Evolutionary conservation across 2,797 vertebrate genomes (phyloP).

Genomic region (Delichon dasypus): DNA sequence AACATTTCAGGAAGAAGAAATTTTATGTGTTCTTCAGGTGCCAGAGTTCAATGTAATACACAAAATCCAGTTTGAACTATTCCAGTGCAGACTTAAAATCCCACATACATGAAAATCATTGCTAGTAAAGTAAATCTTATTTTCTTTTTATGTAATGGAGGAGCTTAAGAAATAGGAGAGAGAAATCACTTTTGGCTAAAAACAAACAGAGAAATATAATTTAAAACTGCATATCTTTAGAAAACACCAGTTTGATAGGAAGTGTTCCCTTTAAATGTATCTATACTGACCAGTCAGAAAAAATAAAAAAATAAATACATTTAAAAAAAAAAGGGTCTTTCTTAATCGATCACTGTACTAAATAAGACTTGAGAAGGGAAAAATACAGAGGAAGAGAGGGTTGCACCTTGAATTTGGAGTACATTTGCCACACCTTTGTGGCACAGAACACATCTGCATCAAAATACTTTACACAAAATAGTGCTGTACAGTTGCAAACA

Average conservation of each 20-base stretch:
- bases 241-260: not conserved
- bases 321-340: not conserved
- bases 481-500: not conserved
- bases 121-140: not conserved
- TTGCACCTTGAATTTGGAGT: not conserved
- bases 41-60: not conserved
- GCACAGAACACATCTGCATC: not conserved
- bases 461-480: not conserved
- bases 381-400: not conserved
- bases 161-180: not conserved
- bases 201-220: not conserved
- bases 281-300: not conserved
- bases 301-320: too few relatives aligned
- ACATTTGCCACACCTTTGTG: not conserved
- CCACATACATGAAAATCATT: not conserved
- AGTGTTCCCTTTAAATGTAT: not conserved
- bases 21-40: not conserved
- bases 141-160: not conserved
- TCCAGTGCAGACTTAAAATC: not conserved
- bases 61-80: not conserved
- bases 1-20: not conserved
- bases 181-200: not conserved
- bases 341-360: not conserved
- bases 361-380: not conserved
- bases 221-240: not conserved